These are phyloP conservation scores for Trichonephila clavipes DNA, from an alignment of 1,140 invertebrate genomes.

Conservation along the genomic window DNA sequence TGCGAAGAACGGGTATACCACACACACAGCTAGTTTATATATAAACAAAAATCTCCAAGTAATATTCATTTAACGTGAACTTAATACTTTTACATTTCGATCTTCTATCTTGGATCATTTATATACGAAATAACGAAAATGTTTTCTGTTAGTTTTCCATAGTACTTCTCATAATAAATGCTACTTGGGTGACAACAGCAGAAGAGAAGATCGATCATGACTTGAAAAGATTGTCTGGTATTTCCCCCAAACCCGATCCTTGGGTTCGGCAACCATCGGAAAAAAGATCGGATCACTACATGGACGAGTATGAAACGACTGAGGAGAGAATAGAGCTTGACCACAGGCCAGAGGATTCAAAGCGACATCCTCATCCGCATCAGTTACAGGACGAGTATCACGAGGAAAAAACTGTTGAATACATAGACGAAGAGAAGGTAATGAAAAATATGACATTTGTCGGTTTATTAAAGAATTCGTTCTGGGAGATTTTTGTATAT, in stretches of 20 bases:
- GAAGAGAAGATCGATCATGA: background rate
- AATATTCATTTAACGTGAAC: too few relatives aligned
- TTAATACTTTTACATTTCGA: too few relatives aligned
- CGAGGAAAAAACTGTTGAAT: conserved; percentile 1
- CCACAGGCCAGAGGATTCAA: background rate
- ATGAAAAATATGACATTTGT: background rate
- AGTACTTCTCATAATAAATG: background rate
- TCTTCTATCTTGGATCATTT: too few relatives aligned
- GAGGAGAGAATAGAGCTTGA: background rate
- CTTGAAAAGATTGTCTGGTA: background rate
- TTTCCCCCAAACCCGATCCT: background rate
- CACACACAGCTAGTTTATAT: too few relatives aligned
- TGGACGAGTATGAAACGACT: background rate
- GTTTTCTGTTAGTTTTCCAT: background rate
- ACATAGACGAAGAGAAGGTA: conserved; percentile 1
- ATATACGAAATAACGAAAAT: too few relatives aligned
- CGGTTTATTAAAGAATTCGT: background rate
- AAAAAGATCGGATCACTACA: background rate
- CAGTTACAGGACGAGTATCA: conserved; percentile 21
- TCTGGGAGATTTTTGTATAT: background rate
- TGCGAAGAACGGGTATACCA: too few relatives aligned
- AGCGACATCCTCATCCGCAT: background rate
- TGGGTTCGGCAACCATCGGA: background rate
- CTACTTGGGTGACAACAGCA: background rate
- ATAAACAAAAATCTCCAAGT: too few relatives aligned